Conservation (phyloP, 2,113 vertebrate species). For the Lagenorhynchus albirostris region DNA sequence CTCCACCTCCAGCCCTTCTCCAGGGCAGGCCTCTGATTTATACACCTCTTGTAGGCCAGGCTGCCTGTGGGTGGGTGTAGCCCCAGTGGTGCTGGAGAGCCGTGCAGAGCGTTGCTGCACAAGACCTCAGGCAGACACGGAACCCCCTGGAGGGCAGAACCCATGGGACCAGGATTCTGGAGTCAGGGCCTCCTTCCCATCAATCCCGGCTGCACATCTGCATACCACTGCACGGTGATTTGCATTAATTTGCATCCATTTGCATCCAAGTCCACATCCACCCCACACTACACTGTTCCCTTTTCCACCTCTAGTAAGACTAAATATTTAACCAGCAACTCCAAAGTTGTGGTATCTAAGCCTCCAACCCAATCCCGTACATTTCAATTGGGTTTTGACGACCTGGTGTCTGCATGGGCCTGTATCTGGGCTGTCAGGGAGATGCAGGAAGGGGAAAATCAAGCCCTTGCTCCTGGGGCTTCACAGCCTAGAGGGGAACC, state of each 20-base stretch:
- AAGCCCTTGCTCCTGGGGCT: not conserved
- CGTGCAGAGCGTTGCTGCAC: fast-evolving
- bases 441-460: not conserved
- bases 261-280: conserved; percentile 1
- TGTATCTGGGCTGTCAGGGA: not conserved
- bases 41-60: not conserved
- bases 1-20: not conserved
- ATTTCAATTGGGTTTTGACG: not conserved
- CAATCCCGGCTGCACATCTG: conserved; percentile 18
- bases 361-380: not conserved
- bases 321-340: not conserved
- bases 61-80: not conserved
- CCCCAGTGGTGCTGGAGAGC: not conserved
- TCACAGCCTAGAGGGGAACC: not conserved
- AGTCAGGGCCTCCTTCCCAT: not conserved
- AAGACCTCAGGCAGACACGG: not conserved
- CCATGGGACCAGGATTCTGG: not conserved
- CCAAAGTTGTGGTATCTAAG: not conserved
- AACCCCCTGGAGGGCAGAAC: not conserved
- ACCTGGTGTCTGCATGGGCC: not conserved
- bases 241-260: conserved; percentile 36
- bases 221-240: not conserved
- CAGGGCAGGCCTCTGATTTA: not conserved
- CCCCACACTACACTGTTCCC: not conserved
- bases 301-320: not conserved